Evolutionary conservation across 1,140 invertebrate species (phyloP).

Genomic region (Drosophila arizonae): DNA sequence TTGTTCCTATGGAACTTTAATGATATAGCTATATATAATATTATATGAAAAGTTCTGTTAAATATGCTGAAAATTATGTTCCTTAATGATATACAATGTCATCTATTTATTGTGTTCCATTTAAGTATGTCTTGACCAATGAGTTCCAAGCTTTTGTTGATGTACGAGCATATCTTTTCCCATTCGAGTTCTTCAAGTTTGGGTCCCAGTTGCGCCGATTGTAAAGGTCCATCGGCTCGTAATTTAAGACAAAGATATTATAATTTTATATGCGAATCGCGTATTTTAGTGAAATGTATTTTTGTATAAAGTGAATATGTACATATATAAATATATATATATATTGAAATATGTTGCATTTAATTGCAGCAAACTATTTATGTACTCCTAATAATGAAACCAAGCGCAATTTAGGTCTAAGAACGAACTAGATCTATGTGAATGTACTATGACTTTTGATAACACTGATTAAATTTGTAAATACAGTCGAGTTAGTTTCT

Average conservation of each 20-base stretch:
- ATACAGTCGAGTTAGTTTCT: slow-evolving; percentile 6
- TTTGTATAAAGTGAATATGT: slow-evolving; percentile 68
- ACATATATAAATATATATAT: slow-evolving; percentile 18
- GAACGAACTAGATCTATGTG: slow-evolving; percentile 37
- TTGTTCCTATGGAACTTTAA: neutral
- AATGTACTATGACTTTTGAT: slow-evolving; percentile 58
- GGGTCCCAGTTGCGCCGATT: slow-evolving; percentile 47
- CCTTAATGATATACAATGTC: neutral
- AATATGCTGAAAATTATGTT: neutral
- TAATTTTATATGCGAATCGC: slow-evolving; percentile 69
- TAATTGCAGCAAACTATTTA: slow-evolving; percentile 36
- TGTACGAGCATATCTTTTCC: neutral
- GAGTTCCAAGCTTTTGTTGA: neutral
- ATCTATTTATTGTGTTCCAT: too few species aligned
- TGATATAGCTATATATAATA: neutral
- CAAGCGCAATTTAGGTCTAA: slow-evolving; percentile 46
- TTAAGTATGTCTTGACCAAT: too few species aligned
- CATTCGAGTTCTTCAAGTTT: neutral
- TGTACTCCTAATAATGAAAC: slow-evolving; percentile 35
- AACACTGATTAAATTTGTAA: slow-evolving; percentile 57
- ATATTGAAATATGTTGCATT: neutral
- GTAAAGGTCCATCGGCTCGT: slow-evolving; percentile 36
- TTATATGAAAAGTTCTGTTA: neutral
- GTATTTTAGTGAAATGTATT: slow-evolving; percentile 81
- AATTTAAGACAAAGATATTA: slow-evolving; percentile 64